Percentiles rank a stretch among this genome's conserved stretches.
These are phyloP conservation scores for Hoplias malabaricus DNA, from an alignment of 2,113 vertebrate genomes.

Conservation along the genomic window DNA sequence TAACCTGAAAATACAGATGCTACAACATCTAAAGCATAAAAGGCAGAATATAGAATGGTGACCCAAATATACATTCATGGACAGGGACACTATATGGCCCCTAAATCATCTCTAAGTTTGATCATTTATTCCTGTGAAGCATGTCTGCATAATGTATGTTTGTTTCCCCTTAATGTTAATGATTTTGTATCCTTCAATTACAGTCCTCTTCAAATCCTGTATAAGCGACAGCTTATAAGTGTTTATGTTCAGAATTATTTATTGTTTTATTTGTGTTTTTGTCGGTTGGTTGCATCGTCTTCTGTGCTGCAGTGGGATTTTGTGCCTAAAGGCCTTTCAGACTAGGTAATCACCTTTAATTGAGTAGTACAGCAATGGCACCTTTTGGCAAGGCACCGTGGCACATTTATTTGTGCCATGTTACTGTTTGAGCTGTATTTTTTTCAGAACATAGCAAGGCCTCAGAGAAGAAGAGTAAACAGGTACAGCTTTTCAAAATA, in stretches of 20 bases:
- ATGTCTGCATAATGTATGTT: background rate
- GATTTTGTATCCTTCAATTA: background rate
- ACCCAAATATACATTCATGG: background rate
- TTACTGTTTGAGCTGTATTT: background rate
- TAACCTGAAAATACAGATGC: background rate
- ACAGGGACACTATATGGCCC: background rate
- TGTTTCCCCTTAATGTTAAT: constrained; percentile 5
- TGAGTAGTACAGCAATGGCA: constrained; percentile 3
- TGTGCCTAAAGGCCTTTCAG: constrained; percentile 7
- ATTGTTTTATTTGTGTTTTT: constrained; percentile 24
- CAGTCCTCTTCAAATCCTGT: background rate
- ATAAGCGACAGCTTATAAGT: background rate
- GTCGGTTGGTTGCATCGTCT: constrained; percentile 20
- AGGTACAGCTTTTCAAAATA: too few relatives aligned
- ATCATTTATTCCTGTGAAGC: background rate
- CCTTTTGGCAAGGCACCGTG: background rate
- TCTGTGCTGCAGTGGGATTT: background rate
- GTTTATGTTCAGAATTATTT: constrained; percentile 45
- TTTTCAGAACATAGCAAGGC: background rate
- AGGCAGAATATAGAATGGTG: background rate
- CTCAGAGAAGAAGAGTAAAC: background rate
- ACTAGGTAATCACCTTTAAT: constrained; percentile 9
- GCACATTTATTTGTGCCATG: background rate
- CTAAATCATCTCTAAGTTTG: background rate
- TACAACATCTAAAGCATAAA: background rate